A percentile compares a stretch with the other conserved stretches of the same genome.
Evolutionary conservation across 2,888 invertebrate species (phyloP).

Genomic region (Patella depressa): DNA sequence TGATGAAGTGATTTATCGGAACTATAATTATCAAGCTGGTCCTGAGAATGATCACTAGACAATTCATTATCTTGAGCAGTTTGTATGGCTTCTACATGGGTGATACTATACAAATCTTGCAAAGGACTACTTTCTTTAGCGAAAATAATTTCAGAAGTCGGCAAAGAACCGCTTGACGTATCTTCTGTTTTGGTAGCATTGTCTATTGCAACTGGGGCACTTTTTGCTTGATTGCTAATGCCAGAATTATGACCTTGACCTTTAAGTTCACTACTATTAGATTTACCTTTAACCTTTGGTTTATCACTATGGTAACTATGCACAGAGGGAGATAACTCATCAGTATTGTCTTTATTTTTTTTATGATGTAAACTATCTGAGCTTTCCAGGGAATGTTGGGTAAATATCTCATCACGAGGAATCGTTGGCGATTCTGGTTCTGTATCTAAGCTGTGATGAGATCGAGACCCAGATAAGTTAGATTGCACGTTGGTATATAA

Average conservation of each 20-base stretch:
- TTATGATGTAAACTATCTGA: background rate
- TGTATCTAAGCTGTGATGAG: conserved; percentile 26
- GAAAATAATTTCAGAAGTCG: conserved; percentile 8
- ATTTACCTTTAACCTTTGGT: background rate
- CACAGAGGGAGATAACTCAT: background rate
- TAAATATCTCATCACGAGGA: conserved; percentile 31
- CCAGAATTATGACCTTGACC: no score
- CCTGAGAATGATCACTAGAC: background rate
- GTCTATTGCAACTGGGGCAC: background rate
- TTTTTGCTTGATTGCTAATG: background rate
- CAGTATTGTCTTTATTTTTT: background rate
- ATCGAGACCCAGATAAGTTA: conserved; percentile 28
- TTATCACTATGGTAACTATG: conserved; percentile 13
- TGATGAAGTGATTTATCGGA: background rate
- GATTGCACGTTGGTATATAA: conserved; percentile 30
- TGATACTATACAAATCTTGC: conserved; percentile 39
- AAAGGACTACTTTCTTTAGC: conserved; percentile 29
- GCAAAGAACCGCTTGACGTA: conserved; percentile 12
- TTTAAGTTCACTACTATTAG: background rate
- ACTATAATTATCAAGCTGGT: background rate
- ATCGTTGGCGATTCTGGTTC: conserved; percentile 55
- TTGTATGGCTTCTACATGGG: conserved; percentile 54
- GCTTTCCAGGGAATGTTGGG: background rate
- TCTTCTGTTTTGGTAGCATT: background rate
- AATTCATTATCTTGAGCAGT: conserved; percentile 14